These are phyloP conservation scores for Microcebus lehilahytsara DNA, from an alignment of 2,113 vertebrate genomes.

Conservation along the genomic window DNA sequence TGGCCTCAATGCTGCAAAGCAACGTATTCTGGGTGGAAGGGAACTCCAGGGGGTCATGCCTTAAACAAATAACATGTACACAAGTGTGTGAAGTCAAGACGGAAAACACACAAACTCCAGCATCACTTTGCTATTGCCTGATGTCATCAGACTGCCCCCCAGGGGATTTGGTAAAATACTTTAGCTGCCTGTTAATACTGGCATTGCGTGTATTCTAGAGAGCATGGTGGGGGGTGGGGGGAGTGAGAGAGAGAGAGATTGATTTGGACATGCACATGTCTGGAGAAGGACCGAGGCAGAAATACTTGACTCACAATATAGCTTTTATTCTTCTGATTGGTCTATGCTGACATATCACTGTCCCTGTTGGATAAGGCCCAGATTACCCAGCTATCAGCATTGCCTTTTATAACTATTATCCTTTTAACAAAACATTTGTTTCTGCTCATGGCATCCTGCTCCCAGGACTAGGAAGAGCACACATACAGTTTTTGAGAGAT, in stretches of 20 bases:
- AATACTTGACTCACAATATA: background rate
- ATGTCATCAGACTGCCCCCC: conserved; percentile 74
- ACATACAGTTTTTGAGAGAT: conserved; percentile 55
- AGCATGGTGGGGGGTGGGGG: background rate
- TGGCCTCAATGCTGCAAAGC: background rate
- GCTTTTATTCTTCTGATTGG: conserved; percentile 35
- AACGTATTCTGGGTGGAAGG: conserved; percentile 49
- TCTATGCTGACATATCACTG: background rate
- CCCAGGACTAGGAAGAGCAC: conserved; percentile 29
- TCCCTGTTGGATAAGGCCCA: conserved; percentile 16
- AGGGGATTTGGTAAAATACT: conserved; percentile 67
- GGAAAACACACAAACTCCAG: conserved; percentile 57
- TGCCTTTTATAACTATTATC: conserved; percentile 35
- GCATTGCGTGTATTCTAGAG: background rate
- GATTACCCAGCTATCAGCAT: conserved; percentile 4
- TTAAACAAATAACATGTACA: conserved; percentile 31
- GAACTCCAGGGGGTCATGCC: conserved; percentile 32
- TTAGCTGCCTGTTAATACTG: conserved; percentile 43
- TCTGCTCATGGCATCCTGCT: conserved; percentile 30
- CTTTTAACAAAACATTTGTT: conserved; percentile 54
- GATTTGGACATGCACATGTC: background rate
- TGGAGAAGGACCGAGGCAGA: conserved; percentile 23
- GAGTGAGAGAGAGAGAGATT: background rate
- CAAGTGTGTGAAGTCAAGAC: conserved; percentile 20
- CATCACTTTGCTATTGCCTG: conserved; percentile 48